phyloP scores from a whole-genome alignment of 2,888 invertebrate genomes.

The Epistrophe grossulariae region DNA sequence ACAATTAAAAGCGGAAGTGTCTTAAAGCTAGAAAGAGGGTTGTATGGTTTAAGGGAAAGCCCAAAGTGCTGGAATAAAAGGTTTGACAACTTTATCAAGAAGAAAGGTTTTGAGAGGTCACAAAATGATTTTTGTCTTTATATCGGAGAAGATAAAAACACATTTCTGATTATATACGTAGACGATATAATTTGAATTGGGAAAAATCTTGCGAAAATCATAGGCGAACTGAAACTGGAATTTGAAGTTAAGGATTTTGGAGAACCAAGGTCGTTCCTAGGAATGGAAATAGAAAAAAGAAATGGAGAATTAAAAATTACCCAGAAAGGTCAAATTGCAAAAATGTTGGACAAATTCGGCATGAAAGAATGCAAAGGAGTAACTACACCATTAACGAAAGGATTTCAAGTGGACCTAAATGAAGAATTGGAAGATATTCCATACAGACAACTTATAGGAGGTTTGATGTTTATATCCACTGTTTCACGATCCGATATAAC shows the following conservation, averaged over 20 bases:
- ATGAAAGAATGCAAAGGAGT: neutral
- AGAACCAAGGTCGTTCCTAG: too few relatives aligned
- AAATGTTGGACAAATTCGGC: too few relatives aligned
- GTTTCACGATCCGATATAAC: neutral
- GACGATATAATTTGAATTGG: neutral
- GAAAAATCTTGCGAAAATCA: neutral
- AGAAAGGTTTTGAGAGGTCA: neutral
- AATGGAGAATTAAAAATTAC: too few relatives aligned
- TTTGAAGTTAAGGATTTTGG: too few relatives aligned
- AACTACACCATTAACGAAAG: too few relatives aligned
- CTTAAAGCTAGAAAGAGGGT: too few relatives aligned
- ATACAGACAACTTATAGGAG: neutral
- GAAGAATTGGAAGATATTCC: neutral
- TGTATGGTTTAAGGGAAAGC: too few relatives aligned
- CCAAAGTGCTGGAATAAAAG: neutral
- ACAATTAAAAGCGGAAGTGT: too few relatives aligned
- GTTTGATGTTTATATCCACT: neutral
- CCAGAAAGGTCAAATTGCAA: too few relatives aligned
- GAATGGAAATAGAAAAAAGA: too few relatives aligned
- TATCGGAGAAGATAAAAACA: neutral
- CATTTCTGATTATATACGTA: neutral
- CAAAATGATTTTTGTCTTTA: neutral
- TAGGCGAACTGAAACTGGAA: too few relatives aligned
- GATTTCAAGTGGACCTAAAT: neutral
- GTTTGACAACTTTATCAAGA: neutral